These are phyloP conservation scores for Priocnemis perturbator DNA, from an alignment of 2,888 invertebrate genomes.

Conservation along the genomic window DNA sequence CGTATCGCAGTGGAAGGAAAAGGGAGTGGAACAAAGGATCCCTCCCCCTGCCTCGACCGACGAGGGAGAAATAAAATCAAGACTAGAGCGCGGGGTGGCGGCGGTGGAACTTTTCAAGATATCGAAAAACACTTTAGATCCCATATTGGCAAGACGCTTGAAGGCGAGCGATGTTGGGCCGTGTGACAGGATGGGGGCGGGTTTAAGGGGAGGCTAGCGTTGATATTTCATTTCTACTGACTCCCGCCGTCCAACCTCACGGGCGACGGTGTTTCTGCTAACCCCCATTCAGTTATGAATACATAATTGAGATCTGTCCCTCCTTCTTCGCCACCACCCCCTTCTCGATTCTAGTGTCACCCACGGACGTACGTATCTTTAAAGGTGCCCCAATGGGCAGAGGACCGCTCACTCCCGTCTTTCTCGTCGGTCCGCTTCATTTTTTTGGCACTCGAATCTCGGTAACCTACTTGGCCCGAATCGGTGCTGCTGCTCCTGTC, in stretches of 20 bases:
- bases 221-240: slow-evolving; percentile 67
- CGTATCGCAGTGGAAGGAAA: not conserved
- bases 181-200: not conserved
- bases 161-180: slow-evolving; percentile 11
- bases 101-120: slow-evolving; percentile 61
- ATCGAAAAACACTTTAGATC: slow-evolving; percentile 66
- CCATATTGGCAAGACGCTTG: slow-evolving; percentile 56
- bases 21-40: not conserved
- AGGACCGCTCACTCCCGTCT: not conserved
- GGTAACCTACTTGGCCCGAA: slow-evolving; percentile 8
- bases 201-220: slow-evolving; percentile 44
- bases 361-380: slow-evolving; percentile 29
- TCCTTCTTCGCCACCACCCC: not conserved
- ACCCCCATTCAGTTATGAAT: slow-evolving; percentile 55
- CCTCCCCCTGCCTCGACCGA: not conserved
- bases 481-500: slow-evolving; percentile 25
- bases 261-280: not conserved
- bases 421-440: not conserved
- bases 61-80: slow-evolving; percentile 52
- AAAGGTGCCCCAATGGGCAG: slow-evolving; percentile 9
- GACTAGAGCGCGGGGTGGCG: slow-evolving; percentile 32
- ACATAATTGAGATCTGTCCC: slow-evolving; percentile 60
- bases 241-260: slow-evolving; percentile 23
- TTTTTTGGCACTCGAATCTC: slow-evolving; percentile 23
- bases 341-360: not conserved